These are phyloP conservation scores for Oenanthe oenanthe DNA, from an alignment of 2,113 vertebrate species.

Conservation along the genomic window DNA sequence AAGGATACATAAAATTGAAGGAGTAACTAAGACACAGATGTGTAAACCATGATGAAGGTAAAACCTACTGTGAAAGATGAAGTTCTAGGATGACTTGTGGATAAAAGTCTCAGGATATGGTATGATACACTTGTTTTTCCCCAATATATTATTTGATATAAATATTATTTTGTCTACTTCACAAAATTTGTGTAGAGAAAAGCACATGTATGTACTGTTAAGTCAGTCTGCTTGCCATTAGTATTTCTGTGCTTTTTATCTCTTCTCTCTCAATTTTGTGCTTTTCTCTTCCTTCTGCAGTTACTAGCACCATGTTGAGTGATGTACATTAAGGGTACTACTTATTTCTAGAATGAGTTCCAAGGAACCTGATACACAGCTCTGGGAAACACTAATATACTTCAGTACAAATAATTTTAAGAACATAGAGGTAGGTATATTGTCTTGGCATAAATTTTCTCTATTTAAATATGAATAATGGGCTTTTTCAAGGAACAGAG, in stretches of 20 bases:
- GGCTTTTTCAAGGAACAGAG: not conserved
- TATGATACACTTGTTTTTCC: not conserved
- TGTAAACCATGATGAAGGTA: not conserved
- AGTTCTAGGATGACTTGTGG: not conserved
- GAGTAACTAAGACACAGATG: not conserved
- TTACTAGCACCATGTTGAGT: not conserved
- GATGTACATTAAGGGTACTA: not conserved
- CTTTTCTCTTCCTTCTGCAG: not conserved
- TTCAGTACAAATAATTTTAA: not conserved
- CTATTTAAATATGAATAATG: not conserved
- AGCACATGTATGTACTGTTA: not conserved
- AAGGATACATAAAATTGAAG: not conserved
- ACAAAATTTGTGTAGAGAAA: not conserved
- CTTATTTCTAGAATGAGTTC: not conserved
- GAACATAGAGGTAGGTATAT: not conserved
- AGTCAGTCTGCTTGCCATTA: not conserved
- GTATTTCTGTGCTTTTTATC: not conserved
- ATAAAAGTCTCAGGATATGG: not conserved
- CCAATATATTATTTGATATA: not conserved
- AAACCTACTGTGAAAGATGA: not conserved
- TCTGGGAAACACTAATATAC: not conserved
- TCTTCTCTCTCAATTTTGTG: not conserved
- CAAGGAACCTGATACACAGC: not conserved
- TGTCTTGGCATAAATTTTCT: not conserved
- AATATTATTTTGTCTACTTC: not conserved